Percentiles rank a stretch among this genome's conserved stretches.
These are phyloP conservation scores for Pegoplata infirma DNA, from an alignment of 2,888 invertebrate species.

Conservation along the genomic window DNA sequence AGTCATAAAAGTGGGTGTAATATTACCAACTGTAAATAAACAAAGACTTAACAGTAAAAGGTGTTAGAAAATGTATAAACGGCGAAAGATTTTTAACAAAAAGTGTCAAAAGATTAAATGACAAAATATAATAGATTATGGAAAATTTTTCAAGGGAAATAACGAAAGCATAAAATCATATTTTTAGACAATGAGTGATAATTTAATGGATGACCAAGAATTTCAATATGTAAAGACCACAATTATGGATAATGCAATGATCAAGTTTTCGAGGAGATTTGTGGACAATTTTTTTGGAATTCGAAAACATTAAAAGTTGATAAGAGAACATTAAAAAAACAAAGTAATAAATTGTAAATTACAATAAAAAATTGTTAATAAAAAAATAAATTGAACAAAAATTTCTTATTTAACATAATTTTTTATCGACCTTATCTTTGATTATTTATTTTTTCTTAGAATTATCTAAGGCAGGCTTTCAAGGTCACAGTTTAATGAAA, in stretches of 20 bases:
- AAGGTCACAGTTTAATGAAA: too few species aligned
- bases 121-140: not conserved
- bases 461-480: too few species aligned
- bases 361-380: too few species aligned
- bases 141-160: not conserved
- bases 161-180: not conserved
- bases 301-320: too few species aligned
- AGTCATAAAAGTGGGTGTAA: conserved; percentile 28
- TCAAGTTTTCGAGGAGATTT: not conserved
- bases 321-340: too few species aligned
- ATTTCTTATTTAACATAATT: too few species aligned
- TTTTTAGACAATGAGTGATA: not conserved
- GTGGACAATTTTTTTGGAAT: too few species aligned
- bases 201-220: not conserved
- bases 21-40: conserved; percentile 14
- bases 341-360: too few species aligned
- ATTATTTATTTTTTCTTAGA: too few species aligned
- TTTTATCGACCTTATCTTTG: too few species aligned
- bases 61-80: not conserved
- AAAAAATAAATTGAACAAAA: too few species aligned
- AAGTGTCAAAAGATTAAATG: not conserved
- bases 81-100: not conserved
- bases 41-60: not conserved
- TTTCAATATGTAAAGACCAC: not conserved
- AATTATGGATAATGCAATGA: not conserved